These are phyloP conservation scores for Euplagia quadripunctaria DNA, from an alignment of 2,888 invertebrate genomes.

Conservation along the genomic window DNA sequence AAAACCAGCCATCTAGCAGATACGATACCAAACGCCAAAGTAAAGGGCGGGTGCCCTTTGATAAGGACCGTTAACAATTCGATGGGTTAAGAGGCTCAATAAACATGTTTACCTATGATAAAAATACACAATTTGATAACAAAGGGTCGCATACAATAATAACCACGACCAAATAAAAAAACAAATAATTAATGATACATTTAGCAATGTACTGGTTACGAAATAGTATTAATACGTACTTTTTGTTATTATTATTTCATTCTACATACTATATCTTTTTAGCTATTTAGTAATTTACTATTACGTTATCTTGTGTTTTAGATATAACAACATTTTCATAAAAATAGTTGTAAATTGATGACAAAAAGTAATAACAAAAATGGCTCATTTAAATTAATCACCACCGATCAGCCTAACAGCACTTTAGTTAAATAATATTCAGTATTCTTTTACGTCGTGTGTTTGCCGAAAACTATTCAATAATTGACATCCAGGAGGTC, in stretches of 20 bases:
- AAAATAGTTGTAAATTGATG: not conserved
- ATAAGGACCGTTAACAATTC: not conserved
- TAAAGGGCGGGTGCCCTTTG: not conserved
- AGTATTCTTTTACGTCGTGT: not conserved
- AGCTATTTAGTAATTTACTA: not conserved
- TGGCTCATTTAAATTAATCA: not conserved
- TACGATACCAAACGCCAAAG: not conserved
- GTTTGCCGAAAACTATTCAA: not conserved
- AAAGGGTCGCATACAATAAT: constrained; percentile 1
- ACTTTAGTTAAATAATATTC: not conserved
- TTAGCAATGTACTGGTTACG: not conserved
- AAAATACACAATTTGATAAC: constrained; percentile 1
- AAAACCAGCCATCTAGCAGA: constrained; percentile 24
- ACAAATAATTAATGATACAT: constrained; percentile 21
- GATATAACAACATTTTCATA: not conserved
- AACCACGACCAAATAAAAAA: constrained; percentile 22
- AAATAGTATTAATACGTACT: constrained; percentile 5
- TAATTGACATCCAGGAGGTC: not conserved
- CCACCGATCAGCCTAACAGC: not conserved
- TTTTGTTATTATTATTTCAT: constrained; percentile 16
- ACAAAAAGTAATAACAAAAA: not conserved
- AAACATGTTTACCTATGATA: not conserved
- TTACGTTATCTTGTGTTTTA: not conserved
- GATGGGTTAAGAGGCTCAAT: not conserved
- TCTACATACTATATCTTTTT: constrained; percentile 3